phyloP scores from a whole-genome alignment of 2,797 vertebrate genomes.

The Schizopygopsis pylzovi region DNA sequence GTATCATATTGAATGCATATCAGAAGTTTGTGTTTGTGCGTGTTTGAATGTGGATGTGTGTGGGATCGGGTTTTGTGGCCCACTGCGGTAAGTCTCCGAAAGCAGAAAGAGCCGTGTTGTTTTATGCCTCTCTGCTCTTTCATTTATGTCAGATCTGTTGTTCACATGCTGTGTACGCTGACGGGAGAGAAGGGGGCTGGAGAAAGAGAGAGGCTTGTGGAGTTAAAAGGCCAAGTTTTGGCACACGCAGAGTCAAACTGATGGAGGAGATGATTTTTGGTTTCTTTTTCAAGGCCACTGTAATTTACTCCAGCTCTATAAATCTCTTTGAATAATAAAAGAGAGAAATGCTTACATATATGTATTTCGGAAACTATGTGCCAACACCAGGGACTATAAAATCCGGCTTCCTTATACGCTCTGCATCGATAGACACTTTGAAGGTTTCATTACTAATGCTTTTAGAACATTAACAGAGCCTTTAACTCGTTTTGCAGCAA shows the following conservation, averaged over 20 bases:
- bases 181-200: constrained; percentile 26
- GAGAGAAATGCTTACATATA: constrained; percentile 62
- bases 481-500: constrained; percentile 43
- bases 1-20: not conserved
- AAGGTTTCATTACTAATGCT: constrained; percentile 40
- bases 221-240: constrained; percentile 53
- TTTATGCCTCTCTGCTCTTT: constrained; percentile 68
- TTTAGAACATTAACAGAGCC: constrained; percentile 38
- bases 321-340: constrained; percentile 74
- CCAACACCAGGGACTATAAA: constrained; percentile 62
- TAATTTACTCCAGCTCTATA: constrained; percentile 71
- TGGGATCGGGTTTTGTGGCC: constrained; percentile 40
- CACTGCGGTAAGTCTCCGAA: constrained; percentile 54
- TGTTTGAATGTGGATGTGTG: constrained; percentile 41
- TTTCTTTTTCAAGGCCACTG: constrained; percentile 69
- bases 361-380: constrained; percentile 76
- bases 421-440: constrained; percentile 37
- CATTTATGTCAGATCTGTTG: constrained; percentile 72
- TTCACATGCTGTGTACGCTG: constrained; percentile 56
- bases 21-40: constrained; percentile 5
- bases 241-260: constrained; percentile 61
- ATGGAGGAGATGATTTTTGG: constrained; percentile 69
- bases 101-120: constrained; percentile 61
- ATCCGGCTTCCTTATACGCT: not conserved
- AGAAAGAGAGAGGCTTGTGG: constrained; percentile 39